A percentile compares a stretch with the other conserved stretches of the same genome.
phyloP scores from a whole-genome alignment of 2,797 vertebrate genomes.

The Clarias pachynema region DNA sequence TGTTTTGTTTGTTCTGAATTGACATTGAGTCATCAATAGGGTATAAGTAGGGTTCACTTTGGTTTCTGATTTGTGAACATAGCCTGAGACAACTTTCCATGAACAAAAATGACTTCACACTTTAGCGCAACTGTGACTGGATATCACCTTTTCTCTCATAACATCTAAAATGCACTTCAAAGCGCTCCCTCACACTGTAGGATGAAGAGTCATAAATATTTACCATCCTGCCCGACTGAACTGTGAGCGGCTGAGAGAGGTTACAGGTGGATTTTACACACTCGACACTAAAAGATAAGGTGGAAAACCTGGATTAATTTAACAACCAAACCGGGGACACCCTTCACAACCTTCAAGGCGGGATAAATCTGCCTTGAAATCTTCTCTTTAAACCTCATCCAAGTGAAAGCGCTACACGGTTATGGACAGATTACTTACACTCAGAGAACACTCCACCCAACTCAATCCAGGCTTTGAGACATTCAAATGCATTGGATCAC shows the following conservation, averaged over 20 bases:
- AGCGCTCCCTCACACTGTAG: background rate
- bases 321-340: background rate
- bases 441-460: background rate
- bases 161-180: background rate
- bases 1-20: background rate
- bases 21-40: background rate
- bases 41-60: background rate
- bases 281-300: background rate
- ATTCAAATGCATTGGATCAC: constrained; percentile 13
- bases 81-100: background rate
- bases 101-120: background rate
- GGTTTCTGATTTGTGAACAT: too few relatives aligned
- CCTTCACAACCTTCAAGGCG: background rate
- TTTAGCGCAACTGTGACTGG: background rate
- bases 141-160: background rate
- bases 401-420: background rate
- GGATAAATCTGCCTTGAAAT: background rate
- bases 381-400: background rate
- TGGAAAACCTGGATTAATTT: background rate
- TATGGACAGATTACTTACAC: background rate
- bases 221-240: background rate
- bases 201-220: background rate
- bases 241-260: background rate
- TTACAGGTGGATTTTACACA: background rate
- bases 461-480: background rate